Percentiles rank a stretch among this genome's conserved stretches.
These are phyloP conservation scores for Scaptomyza montana DNA, from an alignment of 1,140 invertebrate species.

Conservation along the genomic window DNA sequence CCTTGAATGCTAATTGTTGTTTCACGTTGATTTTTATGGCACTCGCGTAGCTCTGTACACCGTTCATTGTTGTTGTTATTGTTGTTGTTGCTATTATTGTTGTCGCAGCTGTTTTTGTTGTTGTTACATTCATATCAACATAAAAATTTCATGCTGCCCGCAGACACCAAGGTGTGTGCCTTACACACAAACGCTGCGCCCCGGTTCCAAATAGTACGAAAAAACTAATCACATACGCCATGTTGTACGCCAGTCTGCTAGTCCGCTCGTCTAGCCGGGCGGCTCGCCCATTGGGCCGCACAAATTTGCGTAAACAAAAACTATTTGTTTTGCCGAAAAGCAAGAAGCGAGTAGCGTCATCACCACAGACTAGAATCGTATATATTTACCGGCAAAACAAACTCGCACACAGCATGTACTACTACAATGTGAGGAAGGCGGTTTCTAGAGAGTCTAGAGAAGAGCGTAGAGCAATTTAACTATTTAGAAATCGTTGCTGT, in stretches of 20 bases:
- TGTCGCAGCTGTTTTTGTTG: constrained; percentile 13
- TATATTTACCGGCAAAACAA: constrained; percentile 4
- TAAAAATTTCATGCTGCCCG: constrained; percentile 71
- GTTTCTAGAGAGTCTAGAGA: no score
- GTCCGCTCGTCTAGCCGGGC: constrained; percentile 59
- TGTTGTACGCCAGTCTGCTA: constrained; percentile 38
- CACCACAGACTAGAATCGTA: not conserved
- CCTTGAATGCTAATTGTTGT: constrained; percentile 80
- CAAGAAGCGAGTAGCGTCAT: not conserved
- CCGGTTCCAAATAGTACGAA: constrained; percentile 81
- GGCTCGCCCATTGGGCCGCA: constrained; percentile 13
- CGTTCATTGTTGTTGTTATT: constrained; percentile 10
- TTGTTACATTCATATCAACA: constrained; percentile 61
- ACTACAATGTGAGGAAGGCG: no score
- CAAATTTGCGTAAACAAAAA: constrained; percentile 74
- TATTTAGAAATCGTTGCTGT: constrained; percentile 81
- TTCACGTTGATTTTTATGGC: constrained; percentile 76
- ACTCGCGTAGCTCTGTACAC: constrained; percentile 49
- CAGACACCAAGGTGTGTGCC: not conserved
- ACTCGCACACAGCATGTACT: no score
- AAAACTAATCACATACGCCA: constrained; percentile 77
- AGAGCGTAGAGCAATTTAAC: constrained; percentile 19
- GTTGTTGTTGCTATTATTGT: constrained; percentile 23
- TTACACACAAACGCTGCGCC: constrained; percentile 47
- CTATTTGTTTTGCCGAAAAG: constrained; percentile 54